phyloP scores from a whole-genome alignment of 2,797 vertebrate genomes.

The Brachyalestes nurse region DNA sequence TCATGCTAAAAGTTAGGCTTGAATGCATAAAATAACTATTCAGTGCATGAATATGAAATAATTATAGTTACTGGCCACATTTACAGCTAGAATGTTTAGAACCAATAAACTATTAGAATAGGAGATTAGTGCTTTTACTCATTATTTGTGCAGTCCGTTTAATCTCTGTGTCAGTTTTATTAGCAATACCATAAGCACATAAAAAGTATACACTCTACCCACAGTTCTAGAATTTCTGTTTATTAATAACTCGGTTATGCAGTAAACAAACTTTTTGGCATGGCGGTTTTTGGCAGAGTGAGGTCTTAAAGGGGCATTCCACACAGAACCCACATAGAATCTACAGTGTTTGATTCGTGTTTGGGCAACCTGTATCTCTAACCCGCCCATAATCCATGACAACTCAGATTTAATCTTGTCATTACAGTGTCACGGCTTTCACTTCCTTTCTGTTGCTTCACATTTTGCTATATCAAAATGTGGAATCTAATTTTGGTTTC shows the following conservation, averaged over 20 bases:
- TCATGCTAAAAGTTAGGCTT: no score
- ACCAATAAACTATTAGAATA: no score
- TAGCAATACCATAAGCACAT: not conserved
- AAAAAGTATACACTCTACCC: not conserved
- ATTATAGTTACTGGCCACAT: not conserved
- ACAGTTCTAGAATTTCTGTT: not conserved
- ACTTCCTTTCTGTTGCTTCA: not conserved
- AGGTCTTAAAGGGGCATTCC: not conserved
- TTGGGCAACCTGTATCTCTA: not conserved
- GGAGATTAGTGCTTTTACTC: not conserved
- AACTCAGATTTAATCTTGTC: not conserved
- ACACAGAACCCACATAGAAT: not conserved
- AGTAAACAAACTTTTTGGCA: conserved; percentile 7
- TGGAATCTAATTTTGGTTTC: not conserved
- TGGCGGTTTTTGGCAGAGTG: not conserved
- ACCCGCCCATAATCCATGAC: not conserved
- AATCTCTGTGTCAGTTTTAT: not conserved
- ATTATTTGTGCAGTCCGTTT: not conserved
- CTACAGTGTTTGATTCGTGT: not conserved
- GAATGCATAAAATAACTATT: not conserved
- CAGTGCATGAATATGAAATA: not conserved
- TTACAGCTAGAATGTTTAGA: not conserved
- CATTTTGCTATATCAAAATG: not conserved
- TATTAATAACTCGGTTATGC: conserved; percentile 18
- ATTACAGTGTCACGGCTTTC: not conserved